Evolutionary conservation across 1,140 invertebrate genomes (phyloP), one percentile per base, ranked within the genome.

Genomic region (Neuroterus valhalla): DNA sequence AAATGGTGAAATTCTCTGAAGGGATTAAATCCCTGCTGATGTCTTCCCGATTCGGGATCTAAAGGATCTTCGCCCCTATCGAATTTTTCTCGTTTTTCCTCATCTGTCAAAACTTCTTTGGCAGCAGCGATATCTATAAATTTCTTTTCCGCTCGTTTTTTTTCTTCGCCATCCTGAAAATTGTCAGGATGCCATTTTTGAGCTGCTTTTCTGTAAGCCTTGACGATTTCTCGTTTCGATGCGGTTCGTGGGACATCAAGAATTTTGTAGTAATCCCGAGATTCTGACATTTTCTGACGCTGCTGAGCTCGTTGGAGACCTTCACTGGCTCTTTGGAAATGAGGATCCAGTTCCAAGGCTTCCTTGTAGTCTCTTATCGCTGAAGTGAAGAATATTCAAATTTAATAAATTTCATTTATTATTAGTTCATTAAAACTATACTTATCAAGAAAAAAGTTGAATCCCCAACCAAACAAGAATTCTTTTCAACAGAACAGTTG

Each of bases 151-250:
- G 99, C 98, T 42, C 94, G 91, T 86, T 98, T 97, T 90, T 99
- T 99, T 81, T 97, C 96, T 68, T 97, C 95, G 6, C 94, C 95
- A 75, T 94, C 93, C 78, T 95, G 94, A 87, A 95, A 99, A 90
- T 98, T 98, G 89, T 99, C 98, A 0, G 98, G 98, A 92, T 99
- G 98, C 98, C 98, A 99, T 88, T 99, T 96, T 88, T 98, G 96
- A 15, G 98, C 98, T 69, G 97, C 93, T 92, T 99, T 99, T 78
- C 98, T 93, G 89, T 99, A 99, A 6, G 98, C 98, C 92, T 99
- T 99, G 1, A 94, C 92, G 17, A 99, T 98, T 89, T 99, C 97
- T 83, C 94, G 94, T 90, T 99, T 99, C 19, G 89, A 94, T 1
- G 98, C 98, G 72, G 93, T 95, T 88, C 96, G 94, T 87, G 93